A percentile compares a stretch with the other conserved stretches of the same genome.
These are phyloP conservation scores for Drosophila austrosaltans DNA, from an alignment of 2,888 invertebrate genomes.

Conservation along the genomic window DNA sequence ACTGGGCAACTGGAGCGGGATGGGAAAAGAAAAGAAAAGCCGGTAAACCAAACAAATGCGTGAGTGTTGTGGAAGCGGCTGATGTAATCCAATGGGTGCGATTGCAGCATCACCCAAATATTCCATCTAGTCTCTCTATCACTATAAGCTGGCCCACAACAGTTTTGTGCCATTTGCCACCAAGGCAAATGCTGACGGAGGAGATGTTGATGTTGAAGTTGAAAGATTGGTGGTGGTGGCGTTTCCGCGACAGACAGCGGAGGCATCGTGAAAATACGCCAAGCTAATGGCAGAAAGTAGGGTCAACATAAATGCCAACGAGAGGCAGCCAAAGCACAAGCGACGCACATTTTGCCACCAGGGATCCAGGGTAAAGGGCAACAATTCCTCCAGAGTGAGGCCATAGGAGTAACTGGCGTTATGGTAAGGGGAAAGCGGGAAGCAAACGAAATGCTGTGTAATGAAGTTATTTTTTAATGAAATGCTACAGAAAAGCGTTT, in stretches of 20 bases:
- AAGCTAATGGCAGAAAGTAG: conserved; percentile 84
- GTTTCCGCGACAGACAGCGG: conserved; percentile 45
- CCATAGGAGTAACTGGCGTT: conserved; percentile 72
- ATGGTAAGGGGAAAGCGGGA: neutral
- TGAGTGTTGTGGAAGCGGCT: conserved; percentile 39
- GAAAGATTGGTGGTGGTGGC: conserved; percentile 37
- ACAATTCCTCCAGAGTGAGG: conserved; percentile 85
- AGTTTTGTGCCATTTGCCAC: conserved; percentile 37
- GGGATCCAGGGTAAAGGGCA: conserved; percentile 83
- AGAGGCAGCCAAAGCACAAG: conserved; percentile 84
- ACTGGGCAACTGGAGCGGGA: conserved; percentile 20
- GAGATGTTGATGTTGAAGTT: conserved; percentile 5
- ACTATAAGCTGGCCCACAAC: conserved; percentile 45
- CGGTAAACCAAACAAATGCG: conserved; percentile 30
- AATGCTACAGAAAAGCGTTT: conserved; percentile 71
- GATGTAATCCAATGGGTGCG: conserved; percentile 56
- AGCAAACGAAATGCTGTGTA: conserved; percentile 20
- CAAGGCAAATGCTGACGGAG: conserved; percentile 38
- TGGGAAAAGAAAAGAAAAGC: conserved; percentile 14
- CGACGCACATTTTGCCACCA: conserved; percentile 85
- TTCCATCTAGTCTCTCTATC: conserved; percentile 25
- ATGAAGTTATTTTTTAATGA: conserved; percentile 74
- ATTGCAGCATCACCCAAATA: conserved; percentile 53
- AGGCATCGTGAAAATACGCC: conserved; percentile 60
- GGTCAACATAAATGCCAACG: conserved; percentile 84